Base-by-base conservation (phyloP, 2,888 invertebrate genomes). In the Caenorhabditis sp. region DNA sequence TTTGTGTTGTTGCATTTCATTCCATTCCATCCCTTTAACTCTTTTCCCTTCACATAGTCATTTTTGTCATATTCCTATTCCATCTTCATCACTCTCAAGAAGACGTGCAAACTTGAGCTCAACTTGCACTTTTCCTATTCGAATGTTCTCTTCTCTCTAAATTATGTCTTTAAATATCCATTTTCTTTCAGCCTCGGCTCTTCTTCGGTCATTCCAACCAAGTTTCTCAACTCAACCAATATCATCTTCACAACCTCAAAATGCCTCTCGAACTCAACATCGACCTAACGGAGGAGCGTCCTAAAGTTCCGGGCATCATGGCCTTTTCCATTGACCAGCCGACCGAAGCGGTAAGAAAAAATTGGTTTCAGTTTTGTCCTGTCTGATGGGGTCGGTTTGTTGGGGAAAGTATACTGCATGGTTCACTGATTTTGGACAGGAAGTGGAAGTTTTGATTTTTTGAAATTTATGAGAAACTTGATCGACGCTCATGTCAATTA, bases 111-210 rank as follows among this genome's bases (percentile, higher is more conserved):
- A 41, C 41, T 41, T 54, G 24, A 19, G 49, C 14, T 38, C 12
- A 5, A 38, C 38, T 38, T 38, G 38, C 47, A 1, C 19, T 19
- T 19, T n/a, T 19, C 16, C 44, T n/a, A 44, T 44, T 16, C n/a
- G 16, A 7, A n/a, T 14, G 44, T 44, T 22, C 6, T 31, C 26
- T 12, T 10, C 22, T 10, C 14, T 31, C 24, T 59, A n/a, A 59
- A 41, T 31, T 24, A 59, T 38, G 16, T 7, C 49, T 0, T 73
- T 24, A 7, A n/a, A 19, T 19, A 47, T 7, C 19, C n/a, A 47
- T 47, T 19, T 47, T 19, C 6, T 84, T 84, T 59, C 83, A 84
- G 83, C 83, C 83, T 80, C 80, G 83, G 83, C 83, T 84, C 83
- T 63, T 68, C 68, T 82, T 70, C 28, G 82, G 76, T 58, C 72